Percentiles rank a stretch among this genome's conserved stretches.
These are phyloP conservation scores for Chrysolina oricalcia DNA, from an alignment of 2,888 invertebrate species.

Conservation along the genomic window DNA sequence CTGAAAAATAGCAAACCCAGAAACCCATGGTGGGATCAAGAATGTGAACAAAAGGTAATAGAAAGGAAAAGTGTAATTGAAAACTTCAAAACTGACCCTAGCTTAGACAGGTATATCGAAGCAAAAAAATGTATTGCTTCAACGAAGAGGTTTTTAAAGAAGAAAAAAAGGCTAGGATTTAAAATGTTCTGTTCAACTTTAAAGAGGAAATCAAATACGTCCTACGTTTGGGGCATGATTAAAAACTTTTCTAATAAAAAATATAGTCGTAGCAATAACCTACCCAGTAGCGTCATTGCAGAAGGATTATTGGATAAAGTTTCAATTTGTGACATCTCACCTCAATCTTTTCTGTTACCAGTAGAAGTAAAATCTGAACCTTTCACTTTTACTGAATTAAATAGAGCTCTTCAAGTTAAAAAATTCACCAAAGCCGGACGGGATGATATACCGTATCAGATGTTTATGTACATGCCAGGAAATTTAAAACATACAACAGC, in stretches of 20 bases:
- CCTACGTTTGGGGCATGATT: not conserved
- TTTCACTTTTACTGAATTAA: slow-evolving; percentile 11
- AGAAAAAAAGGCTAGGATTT: not conserved
- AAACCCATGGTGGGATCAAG: not conserved
- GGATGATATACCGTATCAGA: not conserved
- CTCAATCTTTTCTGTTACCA: not conserved
- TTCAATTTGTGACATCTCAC: not conserved
- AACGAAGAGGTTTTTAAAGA: not conserved
- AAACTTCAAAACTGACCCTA: not conserved
- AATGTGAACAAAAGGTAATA: not conserved
- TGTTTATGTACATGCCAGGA: not conserved
- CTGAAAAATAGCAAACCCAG: not conserved
- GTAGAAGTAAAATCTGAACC: not conserved
- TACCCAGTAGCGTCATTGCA: not conserved
- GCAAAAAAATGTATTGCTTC: not conserved
- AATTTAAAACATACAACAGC: not conserved
- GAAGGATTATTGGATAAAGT: not conserved
- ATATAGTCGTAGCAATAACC: not conserved
- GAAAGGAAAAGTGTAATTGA: not conserved
- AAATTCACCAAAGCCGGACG: not conserved
- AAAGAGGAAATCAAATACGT: not conserved
- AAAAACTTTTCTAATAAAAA: slow-evolving; percentile 16
- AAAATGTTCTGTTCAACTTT: slow-evolving; percentile 3
- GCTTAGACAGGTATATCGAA: not conserved
- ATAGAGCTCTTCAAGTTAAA: not conserved